A percentile compares a stretch with the other conserved stretches of the same genome.
These are phyloP conservation scores for Percina caprodes DNA, from an alignment of 2,113 vertebrate genomes.

Conservation along the genomic window DNA sequence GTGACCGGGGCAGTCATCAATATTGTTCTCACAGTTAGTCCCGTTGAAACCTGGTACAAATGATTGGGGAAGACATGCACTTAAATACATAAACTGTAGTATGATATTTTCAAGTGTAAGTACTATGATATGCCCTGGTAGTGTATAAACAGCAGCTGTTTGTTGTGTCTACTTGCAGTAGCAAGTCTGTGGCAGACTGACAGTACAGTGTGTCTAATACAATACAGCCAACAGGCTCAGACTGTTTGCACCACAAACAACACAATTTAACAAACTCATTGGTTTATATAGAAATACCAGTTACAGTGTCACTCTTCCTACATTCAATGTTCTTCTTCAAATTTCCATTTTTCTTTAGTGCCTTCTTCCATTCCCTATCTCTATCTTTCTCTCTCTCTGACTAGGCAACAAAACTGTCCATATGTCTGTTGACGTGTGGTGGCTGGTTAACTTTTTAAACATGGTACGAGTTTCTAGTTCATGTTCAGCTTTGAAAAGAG, in stretches of 20 bases:
- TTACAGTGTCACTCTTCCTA: not conserved
- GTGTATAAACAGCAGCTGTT: conserved; percentile 39
- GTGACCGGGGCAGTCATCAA: conserved; percentile 93
- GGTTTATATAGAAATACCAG: conserved; percentile 19
- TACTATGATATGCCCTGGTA: not conserved
- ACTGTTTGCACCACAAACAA: conserved; percentile 76
- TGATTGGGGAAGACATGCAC: not conserved
- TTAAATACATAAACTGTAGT: not conserved
- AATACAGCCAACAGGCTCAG: conserved; percentile 49
- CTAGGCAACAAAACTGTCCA: not conserved
- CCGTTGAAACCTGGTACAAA: conserved; percentile 90
- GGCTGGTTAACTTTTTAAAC: not conserved
- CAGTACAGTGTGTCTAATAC: conserved; percentile 16
- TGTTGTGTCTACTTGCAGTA: conserved; percentile 36
- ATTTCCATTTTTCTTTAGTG: not conserved
- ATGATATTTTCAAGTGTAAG: not conserved
- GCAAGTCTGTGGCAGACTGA: conserved; percentile 36
- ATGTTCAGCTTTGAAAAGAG: not conserved
- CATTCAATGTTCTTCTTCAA: not conserved
- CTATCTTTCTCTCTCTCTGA: not conserved
- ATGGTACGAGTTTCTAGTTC: not conserved
- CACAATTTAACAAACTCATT: conserved; percentile 44
- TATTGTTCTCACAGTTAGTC: conserved; percentile 90
- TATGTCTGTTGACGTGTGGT: not conserved
- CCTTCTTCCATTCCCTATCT: not conserved